Base-by-base conservation (phyloP, 2,113 vertebrate genomes). In the Ursus arctos region DNA sequence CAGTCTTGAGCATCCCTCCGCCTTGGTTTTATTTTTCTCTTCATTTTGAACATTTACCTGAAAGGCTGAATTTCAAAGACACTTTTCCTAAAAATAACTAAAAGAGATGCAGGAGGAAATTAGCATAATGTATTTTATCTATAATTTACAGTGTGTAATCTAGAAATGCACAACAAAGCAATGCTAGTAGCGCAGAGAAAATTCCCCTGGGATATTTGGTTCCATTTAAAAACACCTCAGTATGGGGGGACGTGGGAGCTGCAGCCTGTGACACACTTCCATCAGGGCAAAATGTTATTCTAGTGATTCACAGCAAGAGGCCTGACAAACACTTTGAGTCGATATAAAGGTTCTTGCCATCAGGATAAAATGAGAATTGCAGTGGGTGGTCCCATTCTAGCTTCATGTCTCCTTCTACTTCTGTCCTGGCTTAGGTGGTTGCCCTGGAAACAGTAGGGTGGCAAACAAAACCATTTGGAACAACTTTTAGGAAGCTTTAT, bases 391-490 rank as follows among this genome's bases (percentile, higher is more conserved):
- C 97, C 96, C 96, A 96, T 98, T 93, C 94, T 71, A 97, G 95
- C 96, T 85, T 96, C 93, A 10, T 88, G 81, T 94, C 93, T 97
- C 81, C 92, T 95, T 96, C 95, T 96, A 88, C 97, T 96, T 98
- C 98, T 82, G 97, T 96, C 98, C 97, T 97, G 97, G 92, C 97
- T 97, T 92, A 98, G 95, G 97, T 98, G 97, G 98, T 98, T 98
- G 97, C 97, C 97, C 97, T 98, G 97, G 98, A 96, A 98, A 98
- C 98, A 85, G 90, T 61, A 61, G 71, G 96, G 88, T 88, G 67
- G 92, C 97, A 96, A 98, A 96, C 96, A 98, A 86, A 97, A 90
- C 71, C 94, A 74, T 97, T 95, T 97, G 97, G 95, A 98, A 92
- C 80, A 97, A 96, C 91, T 96, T 97, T 95, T 88, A 77, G 57